Evolutionary conservation across 2,113 vertebrate species (phyloP), one percentile per base, ranked within the genome.

Genomic region (Brachyistius frenatus): DNA sequence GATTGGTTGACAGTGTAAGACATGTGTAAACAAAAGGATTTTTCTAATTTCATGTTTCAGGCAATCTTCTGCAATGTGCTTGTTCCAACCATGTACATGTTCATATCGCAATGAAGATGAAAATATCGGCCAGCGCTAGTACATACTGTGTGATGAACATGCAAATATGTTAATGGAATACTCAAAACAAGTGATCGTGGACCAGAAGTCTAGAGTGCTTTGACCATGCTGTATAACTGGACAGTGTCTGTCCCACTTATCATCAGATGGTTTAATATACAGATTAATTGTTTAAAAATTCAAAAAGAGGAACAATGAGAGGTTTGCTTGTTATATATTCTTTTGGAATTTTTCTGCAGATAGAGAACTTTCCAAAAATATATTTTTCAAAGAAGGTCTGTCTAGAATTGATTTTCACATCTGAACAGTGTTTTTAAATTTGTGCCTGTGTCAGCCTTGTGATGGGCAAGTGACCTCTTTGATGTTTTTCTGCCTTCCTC

Each of bases 401-500:
- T 16, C 16, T 50, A 50, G 5, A 49, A 16, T 5, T 3, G 16
- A 14, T 49, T 23, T 4, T 0, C 5, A 16, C 14, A 16, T 49
- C 1, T 44, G 41, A 44, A 44, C 41, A 44, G 47, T 54, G 53
- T 41, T 66, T 61, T 47, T 56, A 37, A 10, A 57, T 36, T 5
- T 31, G 15, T 16, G 47, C 39, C 39, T 41, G 39, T 41, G 39
- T 41, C 39, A 31, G 36, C 30, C 9, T 7, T 57, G 47, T 69
- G 66, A 36, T 57, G 49, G 23, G 44, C 57, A 7, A 16, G 9
- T 77, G 35, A 56, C 56, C 50, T 77, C 47, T 71, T 44, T 10
- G 14, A 3, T 79, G 41, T 78, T 64, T 70, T 64, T 81, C 49
- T 73, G 44, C 78, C 31, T 52, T 80, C 41, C 23, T 31, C 14